A percentile compares a stretch with the other conserved stretches of the same genome.
phyloP scores from a whole-genome alignment of 2,888 invertebrate genomes.

The Aspidiotus destructor region DNA sequence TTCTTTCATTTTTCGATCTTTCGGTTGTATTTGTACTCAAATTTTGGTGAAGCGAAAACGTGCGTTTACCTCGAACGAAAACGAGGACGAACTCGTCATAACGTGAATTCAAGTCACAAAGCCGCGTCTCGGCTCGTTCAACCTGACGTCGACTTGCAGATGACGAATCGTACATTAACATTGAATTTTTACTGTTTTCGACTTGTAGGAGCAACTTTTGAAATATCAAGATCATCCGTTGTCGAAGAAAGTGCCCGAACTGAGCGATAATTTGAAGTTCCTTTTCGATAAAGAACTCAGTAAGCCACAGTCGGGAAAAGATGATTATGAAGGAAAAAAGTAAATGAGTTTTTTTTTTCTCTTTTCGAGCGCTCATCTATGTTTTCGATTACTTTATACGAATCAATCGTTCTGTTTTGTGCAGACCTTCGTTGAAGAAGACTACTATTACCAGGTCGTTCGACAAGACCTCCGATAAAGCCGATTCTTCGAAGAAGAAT shows the following conservation, averaged over 20 bases:
- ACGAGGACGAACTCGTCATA: too few relatives aligned
- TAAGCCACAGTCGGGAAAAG: conserved; percentile 11
- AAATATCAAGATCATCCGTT: conserved; percentile 23
- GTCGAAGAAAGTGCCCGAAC: conserved; percentile 9
- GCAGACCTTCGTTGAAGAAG: conserved; percentile 10
- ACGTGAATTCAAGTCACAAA: too few relatives aligned
- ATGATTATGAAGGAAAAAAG: conserved; percentile 14
- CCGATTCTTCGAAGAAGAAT: conserved; percentile 12
- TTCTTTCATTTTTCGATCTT: background rate
- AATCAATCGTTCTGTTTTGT: background rate
- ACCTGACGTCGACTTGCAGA: too few relatives aligned
- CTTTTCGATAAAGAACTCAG: conserved; percentile 1
- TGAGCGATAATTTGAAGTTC: conserved; percentile 19
- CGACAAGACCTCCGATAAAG: background rate
- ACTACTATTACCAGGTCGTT: conserved; percentile 13
- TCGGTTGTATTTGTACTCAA: background rate
- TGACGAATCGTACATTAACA: too few relatives aligned
- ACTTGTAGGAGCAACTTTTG: conserved; percentile 18
- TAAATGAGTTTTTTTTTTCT: background rate
- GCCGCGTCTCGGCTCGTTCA: too few relatives aligned
- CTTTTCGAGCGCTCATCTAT: background rate
- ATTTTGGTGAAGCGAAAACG: background rate
- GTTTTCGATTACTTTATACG: too few relatives aligned
- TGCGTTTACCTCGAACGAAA: background rate
- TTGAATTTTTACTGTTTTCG: background rate